Conservation (phyloP, 2,113 vertebrate genomes). For the Silurus glanis region DNA sequence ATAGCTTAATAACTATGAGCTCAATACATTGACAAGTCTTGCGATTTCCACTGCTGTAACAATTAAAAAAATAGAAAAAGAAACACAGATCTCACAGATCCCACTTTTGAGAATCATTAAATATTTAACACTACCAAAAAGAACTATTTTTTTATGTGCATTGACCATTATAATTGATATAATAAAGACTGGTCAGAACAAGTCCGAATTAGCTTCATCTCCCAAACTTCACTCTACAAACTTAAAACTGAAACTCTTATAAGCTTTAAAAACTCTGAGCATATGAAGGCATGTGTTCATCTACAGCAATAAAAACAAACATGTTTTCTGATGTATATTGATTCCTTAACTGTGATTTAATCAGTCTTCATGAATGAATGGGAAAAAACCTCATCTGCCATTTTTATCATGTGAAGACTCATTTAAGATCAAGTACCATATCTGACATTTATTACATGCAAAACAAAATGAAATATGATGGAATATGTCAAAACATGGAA, state of each 20-base stretch:
- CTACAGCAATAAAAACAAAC: neutral
- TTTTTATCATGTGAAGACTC: neutral
- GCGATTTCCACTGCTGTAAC: neutral
- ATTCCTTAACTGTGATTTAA: neutral
- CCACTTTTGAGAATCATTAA: neutral
- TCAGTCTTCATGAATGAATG: conserved; percentile 8
- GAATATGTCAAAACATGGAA: neutral
- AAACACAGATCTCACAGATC: too few relatives aligned
- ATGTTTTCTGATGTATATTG: neutral
- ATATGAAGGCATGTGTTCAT: neutral
- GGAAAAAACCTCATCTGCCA: neutral
- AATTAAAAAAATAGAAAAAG: neutral
- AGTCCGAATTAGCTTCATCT: neutral
- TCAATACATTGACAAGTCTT: conserved; percentile 4
- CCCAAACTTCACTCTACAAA: neutral
- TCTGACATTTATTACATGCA: conserved; percentile 18
- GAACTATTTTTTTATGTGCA: neutral
- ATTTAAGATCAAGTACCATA: conserved; percentile 6
- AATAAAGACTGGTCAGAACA: neutral
- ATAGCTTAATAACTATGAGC: neutral
- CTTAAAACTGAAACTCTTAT: neutral
- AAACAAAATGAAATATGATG: conserved; percentile 19
- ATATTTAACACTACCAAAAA: too few relatives aligned
- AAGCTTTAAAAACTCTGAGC: neutral
- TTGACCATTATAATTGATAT: neutral